Evolutionary conservation across 2,888 invertebrate species (phyloP).

Genomic region (Cosmia pyralina): DNA sequence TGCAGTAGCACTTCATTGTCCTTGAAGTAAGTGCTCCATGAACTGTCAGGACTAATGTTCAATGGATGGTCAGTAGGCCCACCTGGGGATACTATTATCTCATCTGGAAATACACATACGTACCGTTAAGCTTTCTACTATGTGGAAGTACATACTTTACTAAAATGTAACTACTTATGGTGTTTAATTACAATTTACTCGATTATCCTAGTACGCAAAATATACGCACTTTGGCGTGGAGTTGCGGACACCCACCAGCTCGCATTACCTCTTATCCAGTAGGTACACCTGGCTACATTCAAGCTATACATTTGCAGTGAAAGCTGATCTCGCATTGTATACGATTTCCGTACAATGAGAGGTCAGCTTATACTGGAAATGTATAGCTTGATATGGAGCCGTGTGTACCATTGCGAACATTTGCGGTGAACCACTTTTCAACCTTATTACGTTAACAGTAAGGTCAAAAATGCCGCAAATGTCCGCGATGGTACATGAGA

Average conservation of each 20-base stretch:
- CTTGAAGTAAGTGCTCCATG: conserved; percentile 98
- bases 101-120: conserved; percentile 89
- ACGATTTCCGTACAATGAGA: no score
- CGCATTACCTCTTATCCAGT: not conserved
- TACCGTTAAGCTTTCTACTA: not conserved
- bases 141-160: not conserved
- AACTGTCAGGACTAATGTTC: conserved; percentile 98
- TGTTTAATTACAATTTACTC: not conserved
- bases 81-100: conserved; percentile 96
- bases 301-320: no score
- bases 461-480: no score
- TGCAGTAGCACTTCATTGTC: conserved; percentile 99
- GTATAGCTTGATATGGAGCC: no score
- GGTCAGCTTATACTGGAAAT: no score
- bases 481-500: no score
- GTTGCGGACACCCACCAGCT: not conserved
- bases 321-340: no score
- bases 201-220: not conserved
- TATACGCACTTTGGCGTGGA: not conserved
- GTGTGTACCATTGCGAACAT: no score
- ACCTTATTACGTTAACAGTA: no score
- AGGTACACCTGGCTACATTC: no score
- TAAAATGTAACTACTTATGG: not conserved
- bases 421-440: no score
- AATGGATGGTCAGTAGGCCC: conserved; percentile 96